phyloP scores from a whole-genome alignment of 2,797 vertebrate species.

The Meda fulgida region DNA sequence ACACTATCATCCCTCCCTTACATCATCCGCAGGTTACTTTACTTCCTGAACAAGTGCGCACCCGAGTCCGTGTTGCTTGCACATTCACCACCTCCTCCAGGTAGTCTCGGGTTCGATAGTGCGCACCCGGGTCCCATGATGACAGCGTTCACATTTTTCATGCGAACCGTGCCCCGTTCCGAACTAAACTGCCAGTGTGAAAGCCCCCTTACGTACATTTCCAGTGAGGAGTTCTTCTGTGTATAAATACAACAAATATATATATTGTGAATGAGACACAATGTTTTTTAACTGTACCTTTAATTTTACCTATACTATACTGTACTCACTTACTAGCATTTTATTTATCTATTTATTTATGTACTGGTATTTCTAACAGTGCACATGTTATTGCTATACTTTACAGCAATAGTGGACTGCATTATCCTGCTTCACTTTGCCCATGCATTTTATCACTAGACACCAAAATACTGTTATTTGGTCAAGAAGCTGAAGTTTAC shows the following conservation, averaged over 20 bases:
- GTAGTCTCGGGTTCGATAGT: too few species aligned
- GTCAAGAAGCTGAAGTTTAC: not conserved
- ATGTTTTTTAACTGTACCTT: not conserved
- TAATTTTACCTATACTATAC: not conserved
- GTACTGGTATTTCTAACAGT: not conserved
- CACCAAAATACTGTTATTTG: not conserved
- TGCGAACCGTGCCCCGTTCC: too few species aligned
- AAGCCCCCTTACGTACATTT: not conserved
- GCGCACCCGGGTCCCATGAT: too few species aligned
- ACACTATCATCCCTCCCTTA: too few species aligned
- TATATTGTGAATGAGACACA: not conserved
- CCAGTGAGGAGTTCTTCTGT: not conserved
- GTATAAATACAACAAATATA: too few species aligned
- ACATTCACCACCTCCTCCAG: too few species aligned
- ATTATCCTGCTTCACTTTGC: not conserved
- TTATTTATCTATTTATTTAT: not conserved
- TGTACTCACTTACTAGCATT: not conserved
- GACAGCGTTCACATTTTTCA: too few species aligned
- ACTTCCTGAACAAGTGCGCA: too few species aligned
- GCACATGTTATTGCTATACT: not conserved
- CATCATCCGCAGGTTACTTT: too few species aligned
- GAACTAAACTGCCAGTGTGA: too few species aligned
- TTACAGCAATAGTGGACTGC: not conserved
- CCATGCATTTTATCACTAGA: not conserved
- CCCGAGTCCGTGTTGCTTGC: too few species aligned